phyloP scores from a whole-genome alignment of 2,888 invertebrate genomes.

The Myathropa florea region DNA sequence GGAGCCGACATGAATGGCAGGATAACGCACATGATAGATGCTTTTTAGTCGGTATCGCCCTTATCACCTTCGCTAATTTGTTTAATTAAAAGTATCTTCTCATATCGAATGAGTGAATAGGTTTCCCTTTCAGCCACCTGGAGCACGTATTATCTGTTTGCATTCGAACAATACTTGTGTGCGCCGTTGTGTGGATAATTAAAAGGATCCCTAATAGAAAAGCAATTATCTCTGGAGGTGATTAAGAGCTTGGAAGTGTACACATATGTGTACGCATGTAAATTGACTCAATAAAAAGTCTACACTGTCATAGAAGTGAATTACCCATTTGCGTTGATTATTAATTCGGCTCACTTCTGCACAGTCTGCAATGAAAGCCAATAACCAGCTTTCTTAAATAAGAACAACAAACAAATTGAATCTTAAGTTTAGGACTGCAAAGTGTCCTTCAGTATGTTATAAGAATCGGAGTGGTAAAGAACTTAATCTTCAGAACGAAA shows the following conservation, averaged over 20 bases:
- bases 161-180: neutral
- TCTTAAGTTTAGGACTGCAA: too few species aligned
- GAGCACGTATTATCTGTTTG: neutral
- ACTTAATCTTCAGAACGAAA: too few species aligned
- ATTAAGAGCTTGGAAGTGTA: constrained; percentile 15
- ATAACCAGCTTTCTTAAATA: neutral
- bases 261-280: neutral
- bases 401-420: too few species aligned
- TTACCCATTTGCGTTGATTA: neutral
- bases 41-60: constrained; percentile 32
- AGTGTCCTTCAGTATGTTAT: too few species aligned
- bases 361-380: neutral
- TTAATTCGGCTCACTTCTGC: neutral
- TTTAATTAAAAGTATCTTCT: constrained; percentile 53
- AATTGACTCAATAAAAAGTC: constrained; percentile 7
- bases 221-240: constrained; percentile 30
- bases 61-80: constrained; percentile 42
- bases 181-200: constrained; percentile 17
- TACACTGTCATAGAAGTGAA: neutral
- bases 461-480: too few species aligned
- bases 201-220: constrained; percentile 29
- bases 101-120: constrained; percentile 33
- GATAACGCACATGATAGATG: constrained; percentile 41
- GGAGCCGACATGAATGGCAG: constrained; percentile 37
- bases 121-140: neutral